phyloP scores from a whole-genome alignment of 2,797 vertebrate species.

The Nyctalus aviator region DNA sequence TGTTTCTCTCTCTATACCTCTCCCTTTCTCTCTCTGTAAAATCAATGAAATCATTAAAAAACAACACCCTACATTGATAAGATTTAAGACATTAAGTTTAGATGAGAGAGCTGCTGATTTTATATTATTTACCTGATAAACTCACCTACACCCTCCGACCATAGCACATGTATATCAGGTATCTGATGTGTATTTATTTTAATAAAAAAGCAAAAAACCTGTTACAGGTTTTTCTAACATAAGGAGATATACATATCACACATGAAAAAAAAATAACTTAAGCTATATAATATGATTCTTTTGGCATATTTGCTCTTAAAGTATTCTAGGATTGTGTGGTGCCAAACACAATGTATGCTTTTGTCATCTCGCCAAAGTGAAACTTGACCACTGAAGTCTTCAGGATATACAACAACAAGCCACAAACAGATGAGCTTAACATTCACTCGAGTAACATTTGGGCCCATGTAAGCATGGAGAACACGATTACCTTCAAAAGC shows the following conservation, averaged over 20 bases:
- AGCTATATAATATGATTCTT: constrained; percentile 39
- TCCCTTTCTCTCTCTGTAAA: too few relatives aligned
- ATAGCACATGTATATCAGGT: background rate
- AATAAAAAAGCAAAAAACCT: constrained; percentile 29
- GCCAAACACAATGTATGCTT: constrained; percentile 75
- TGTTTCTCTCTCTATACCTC: too few relatives aligned
- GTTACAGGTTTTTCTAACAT: constrained; percentile 25
- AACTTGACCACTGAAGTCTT: constrained; percentile 70
- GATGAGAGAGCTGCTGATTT: background rate
- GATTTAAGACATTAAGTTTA: background rate
- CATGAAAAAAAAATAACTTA: constrained; percentile 48
- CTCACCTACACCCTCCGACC: background rate
- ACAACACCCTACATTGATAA: background rate
- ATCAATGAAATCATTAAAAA: too few relatives aligned
- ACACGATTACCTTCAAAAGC: constrained; percentile 74
- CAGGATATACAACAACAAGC: constrained; percentile 66
- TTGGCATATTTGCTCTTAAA: constrained; percentile 53
- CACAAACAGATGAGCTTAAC: constrained; percentile 67
- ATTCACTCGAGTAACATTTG: constrained; percentile 65
- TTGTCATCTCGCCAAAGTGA: constrained; percentile 75
- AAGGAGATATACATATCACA: background rate
- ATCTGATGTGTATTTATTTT: constrained; percentile 37
- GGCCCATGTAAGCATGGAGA: constrained; percentile 72
- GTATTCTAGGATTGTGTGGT: constrained; percentile 33
- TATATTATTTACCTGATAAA: constrained; percentile 72